Percentiles rank a stretch among this genome's conserved stretches.
Conservation (phyloP, 2,113 vertebrate species). For the Sylvicapra grimmia region DNA sequence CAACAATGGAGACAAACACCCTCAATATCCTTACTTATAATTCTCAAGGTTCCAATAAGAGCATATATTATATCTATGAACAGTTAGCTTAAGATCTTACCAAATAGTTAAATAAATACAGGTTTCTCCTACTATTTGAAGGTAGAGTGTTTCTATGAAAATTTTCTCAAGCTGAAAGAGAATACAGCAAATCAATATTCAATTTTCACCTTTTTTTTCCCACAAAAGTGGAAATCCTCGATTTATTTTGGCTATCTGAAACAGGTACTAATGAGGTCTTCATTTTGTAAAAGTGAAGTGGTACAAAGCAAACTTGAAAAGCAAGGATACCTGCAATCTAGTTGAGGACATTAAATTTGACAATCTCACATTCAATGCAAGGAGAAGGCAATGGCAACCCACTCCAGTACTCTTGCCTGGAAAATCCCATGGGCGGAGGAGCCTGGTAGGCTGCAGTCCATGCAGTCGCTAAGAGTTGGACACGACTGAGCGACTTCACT, state of each 20-base stretch:
- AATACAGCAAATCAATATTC: background rate
- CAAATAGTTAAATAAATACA: background rate
- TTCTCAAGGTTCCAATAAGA: background rate
- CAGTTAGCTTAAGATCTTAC: background rate
- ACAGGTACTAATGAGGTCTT: background rate
- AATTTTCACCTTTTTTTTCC: background rate
- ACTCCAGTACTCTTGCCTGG: too few relatives aligned
- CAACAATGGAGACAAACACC: background rate
- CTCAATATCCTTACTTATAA: background rate
- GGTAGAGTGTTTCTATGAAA: background rate
- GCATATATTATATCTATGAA: background rate
- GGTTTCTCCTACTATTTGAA: background rate
- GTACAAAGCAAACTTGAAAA: background rate
- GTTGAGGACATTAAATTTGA: background rate
- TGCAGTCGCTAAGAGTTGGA: too few relatives aligned
- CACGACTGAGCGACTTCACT: too few relatives aligned
- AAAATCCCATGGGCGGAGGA: too few relatives aligned
- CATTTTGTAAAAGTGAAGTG: background rate
- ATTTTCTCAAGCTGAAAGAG: background rate
- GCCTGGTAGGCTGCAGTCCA: too few relatives aligned
- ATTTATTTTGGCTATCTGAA: background rate
- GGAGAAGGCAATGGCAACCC: too few relatives aligned
- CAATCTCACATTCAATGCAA: background rate
- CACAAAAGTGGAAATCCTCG: background rate
- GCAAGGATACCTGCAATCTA: background rate